These are phyloP conservation scores for Trachythela sp. DNA, from an alignment of 64 coral and sea anemone genomes.

Conservation along the genomic window DNA sequence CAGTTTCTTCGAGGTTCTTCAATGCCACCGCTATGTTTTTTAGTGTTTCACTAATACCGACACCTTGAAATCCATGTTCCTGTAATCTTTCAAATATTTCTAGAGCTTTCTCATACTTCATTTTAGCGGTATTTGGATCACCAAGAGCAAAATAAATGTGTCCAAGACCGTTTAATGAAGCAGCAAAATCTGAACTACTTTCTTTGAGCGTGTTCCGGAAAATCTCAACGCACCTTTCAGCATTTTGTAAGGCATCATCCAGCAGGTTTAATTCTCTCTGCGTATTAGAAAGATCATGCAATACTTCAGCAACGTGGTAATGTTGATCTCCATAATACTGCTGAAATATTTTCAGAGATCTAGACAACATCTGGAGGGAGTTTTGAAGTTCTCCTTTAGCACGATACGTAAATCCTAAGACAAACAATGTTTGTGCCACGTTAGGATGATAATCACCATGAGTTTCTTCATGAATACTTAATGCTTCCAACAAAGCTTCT, in stretches of 20 bases:
- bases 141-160: neutral
- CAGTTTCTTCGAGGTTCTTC: neutral
- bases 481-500: neutral
- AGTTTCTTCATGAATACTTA: constrained; percentile 7
- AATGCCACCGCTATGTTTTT: neutral
- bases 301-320: neutral
- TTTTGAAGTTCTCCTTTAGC: neutral
- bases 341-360: neutral
- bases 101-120: neutral
- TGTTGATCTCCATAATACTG: neutral
- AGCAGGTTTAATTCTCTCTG: neutral
- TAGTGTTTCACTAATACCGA: neutral
- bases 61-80: neutral
- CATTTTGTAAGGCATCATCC: neutral
- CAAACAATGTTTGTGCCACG: neutral
- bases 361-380: neutral
- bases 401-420: neutral
- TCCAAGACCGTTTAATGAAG: neutral
- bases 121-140: neutral
- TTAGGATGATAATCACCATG: neutral
- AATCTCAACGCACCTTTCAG: neutral
- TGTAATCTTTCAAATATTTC: neutral
- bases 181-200: neutral
- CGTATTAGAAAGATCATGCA: constrained; percentile 15
- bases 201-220: neutral